phyloP scores from a whole-genome alignment of 2,888 invertebrate genomes.

The Euproctis similis region DNA sequence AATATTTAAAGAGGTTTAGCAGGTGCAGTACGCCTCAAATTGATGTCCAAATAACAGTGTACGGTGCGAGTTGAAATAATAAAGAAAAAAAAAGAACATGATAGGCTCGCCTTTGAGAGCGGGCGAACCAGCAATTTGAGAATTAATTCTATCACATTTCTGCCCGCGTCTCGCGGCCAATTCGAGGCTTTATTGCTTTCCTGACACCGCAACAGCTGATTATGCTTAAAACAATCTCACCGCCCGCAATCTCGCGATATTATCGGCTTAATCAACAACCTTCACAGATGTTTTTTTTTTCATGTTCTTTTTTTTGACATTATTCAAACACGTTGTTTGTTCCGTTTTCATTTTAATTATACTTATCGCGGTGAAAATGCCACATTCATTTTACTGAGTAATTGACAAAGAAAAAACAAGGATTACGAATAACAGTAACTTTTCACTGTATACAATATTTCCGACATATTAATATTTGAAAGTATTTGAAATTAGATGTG shows the following conservation, averaged over 20 bases:
- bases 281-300: too few species aligned
- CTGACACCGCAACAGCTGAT: conserved; percentile 58
- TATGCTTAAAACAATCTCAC: conserved; percentile 45
- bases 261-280: conserved; percentile 45
- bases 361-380: too few species aligned
- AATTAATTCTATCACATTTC: conserved; percentile 65
- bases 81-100: conserved; percentile 42
- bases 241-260: conserved; percentile 43
- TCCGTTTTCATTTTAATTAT: conserved; percentile 6
- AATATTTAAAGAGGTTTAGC: conserved; percentile 67
- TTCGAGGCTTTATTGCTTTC: conserved; percentile 44
- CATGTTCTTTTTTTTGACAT: conserved; percentile 28
- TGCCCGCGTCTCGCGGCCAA: conserved; percentile 42
- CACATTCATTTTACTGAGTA: too few species aligned
- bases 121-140: conserved; percentile 57
- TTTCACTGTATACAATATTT: too few species aligned
- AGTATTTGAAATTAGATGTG: too few species aligned
- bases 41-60: conserved; percentile 62
- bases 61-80: conserved; percentile 45
- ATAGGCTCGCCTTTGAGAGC: conserved; percentile 37
- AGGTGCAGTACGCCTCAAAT: conserved; percentile 63
- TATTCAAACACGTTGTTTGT: conserved; percentile 28
- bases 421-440: too few species aligned
- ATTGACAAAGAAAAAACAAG: too few species aligned
- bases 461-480: too few species aligned